These are phyloP conservation scores for Pogonognathellus flavescens DNA, from an alignment of 1,140 invertebrate species.

Conservation along the genomic window DNA sequence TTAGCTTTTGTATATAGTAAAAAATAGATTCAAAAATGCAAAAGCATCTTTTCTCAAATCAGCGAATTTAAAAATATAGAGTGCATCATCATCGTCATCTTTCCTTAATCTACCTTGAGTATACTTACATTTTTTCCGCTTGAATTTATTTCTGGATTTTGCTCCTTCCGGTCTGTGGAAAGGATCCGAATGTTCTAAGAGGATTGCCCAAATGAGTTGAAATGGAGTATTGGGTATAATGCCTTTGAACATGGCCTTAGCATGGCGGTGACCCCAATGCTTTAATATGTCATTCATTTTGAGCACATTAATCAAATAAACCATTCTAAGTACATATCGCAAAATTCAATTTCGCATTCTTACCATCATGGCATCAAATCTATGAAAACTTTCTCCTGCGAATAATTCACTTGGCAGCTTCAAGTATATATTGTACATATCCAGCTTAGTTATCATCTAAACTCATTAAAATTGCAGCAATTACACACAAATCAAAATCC, in stretches of 20 bases:
- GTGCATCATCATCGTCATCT: not conserved
- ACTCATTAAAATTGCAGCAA: not conserved
- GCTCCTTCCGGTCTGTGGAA: not conserved
- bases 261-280: constrained; percentile 18
- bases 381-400: not conserved
- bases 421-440: not conserved
- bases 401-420: constrained; percentile 23
- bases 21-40: too few relatives aligned
- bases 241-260: not conserved
- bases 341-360: constrained; percentile 5
- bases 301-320: too few relatives aligned
- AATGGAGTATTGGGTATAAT: not conserved
- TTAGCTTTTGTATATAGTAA: too few relatives aligned
- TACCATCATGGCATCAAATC: constrained; percentile 29
- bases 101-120: too few relatives aligned
- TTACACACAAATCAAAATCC: not conserved
- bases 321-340: not conserved
- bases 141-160: not conserved
- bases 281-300: too few relatives aligned
- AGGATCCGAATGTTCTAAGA: not conserved
- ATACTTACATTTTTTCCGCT: not conserved
- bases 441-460: constrained; percentile 1
- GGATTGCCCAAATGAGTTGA: not conserved
- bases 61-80: too few relatives aligned
- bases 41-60: too few relatives aligned